These are phyloP conservation scores for Trematomus bernacchii DNA, from an alignment of 2,797 vertebrate genomes.

Conservation along the genomic window DNA sequence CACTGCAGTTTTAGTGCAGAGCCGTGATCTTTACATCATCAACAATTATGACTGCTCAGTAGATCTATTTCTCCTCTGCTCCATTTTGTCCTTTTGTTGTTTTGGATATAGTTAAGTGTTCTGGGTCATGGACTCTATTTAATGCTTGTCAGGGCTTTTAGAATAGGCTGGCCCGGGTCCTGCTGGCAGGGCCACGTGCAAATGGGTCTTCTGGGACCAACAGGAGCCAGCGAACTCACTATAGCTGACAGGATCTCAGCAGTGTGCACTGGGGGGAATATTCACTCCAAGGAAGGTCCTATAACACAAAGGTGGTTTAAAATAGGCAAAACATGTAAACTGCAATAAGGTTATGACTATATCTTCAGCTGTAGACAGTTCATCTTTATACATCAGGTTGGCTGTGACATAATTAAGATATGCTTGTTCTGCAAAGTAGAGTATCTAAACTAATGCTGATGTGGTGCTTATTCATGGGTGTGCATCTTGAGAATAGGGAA, in stretches of 20 bases:
- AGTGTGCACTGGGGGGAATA: constrained; percentile 53
- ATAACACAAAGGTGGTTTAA: constrained; percentile 36
- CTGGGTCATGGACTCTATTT: constrained; percentile 83
- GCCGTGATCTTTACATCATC: constrained; percentile 19
- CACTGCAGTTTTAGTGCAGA: neutral
- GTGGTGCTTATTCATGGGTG: too few relatives aligned
- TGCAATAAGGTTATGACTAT: neutral
- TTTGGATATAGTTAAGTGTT: constrained; percentile 78
- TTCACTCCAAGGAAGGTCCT: constrained; percentile 33
- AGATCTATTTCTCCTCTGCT: constrained; percentile 55
- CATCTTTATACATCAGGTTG: neutral
- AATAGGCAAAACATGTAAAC: constrained; percentile 8
- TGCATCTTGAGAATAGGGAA: too few relatives aligned
- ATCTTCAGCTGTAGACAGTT: constrained; percentile 1
- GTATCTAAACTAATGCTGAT: neutral
- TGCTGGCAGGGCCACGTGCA: constrained; percentile 75
- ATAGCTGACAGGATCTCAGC: constrained; percentile 76
- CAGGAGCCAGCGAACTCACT: constrained; percentile 69
- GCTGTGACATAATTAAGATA: constrained; percentile 10
- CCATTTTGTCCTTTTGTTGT: constrained; percentile 74
- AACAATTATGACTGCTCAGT: constrained; percentile 45
- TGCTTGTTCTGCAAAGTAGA: neutral
- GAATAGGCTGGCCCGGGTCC: constrained; percentile 76
- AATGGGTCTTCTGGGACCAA: constrained; percentile 72
- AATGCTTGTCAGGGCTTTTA: constrained; percentile 79